Percentiles rank a stretch among this genome's conserved stretches.
Conservation (phyloP, 2,888 invertebrate species). For the Drosophila meridionalis region DNA sequence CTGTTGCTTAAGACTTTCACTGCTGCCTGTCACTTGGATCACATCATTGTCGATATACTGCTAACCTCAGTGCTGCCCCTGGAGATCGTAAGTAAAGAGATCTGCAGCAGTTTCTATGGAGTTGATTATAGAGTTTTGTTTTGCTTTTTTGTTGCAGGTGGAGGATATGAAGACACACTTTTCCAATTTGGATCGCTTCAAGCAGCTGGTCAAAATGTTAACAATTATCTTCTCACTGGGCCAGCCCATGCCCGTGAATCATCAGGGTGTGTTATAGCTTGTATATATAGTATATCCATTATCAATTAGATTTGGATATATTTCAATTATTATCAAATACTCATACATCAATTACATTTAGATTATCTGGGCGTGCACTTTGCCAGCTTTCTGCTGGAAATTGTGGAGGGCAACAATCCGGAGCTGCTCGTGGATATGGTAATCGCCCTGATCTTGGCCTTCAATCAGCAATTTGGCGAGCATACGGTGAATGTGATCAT, state of each 20-base stretch:
- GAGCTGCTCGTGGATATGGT: slow-evolving; percentile 94
- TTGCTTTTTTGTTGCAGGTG: slow-evolving; percentile 82
- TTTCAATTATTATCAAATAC: neutral
- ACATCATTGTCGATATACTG: slow-evolving; percentile 92
- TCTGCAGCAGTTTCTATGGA: too few relatives aligned
- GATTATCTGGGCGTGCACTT: slow-evolving; percentile 94
- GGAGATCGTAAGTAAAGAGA: slow-evolving; percentile 91
- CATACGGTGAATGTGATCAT: slow-evolving; percentile 90
- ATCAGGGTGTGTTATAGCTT: slow-evolving; percentile 88
- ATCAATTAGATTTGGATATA: neutral
- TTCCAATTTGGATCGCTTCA: slow-evolving; percentile 91
- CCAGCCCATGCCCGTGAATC: slow-evolving; percentile 94
- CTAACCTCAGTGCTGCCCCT: slow-evolving; percentile 95
- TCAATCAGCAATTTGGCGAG: slow-evolving; percentile 93
- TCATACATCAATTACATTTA: slow-evolving; percentile 76
- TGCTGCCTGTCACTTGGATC: slow-evolving; percentile 94
- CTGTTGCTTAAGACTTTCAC: slow-evolving; percentile 94
- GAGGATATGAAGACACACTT: slow-evolving; percentile 92
- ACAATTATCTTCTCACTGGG: slow-evolving; percentile 96
- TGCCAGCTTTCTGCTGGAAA: slow-evolving; percentile 91
- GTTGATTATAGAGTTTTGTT: neutral
- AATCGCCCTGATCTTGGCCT: slow-evolving; percentile 93
- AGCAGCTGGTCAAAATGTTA: slow-evolving; percentile 92
- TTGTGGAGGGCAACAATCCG: slow-evolving; percentile 93
- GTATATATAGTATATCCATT: neutral